Conservation (phyloP, 2,888 invertebrate species). For the Chrysomela aeneicollis region DNA sequence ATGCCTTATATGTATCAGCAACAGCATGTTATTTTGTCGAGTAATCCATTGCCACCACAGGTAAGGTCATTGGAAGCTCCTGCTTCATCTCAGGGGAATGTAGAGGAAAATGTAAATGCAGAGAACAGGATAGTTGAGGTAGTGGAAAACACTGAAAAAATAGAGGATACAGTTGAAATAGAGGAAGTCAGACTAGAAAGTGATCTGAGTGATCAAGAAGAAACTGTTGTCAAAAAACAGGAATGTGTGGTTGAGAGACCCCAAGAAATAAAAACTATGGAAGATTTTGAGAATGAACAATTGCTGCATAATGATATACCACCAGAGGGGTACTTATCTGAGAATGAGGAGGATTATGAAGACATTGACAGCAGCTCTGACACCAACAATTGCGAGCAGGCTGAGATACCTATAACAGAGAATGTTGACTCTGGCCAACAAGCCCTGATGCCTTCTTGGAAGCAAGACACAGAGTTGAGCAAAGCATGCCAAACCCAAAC, state of each 20-base stretch:
- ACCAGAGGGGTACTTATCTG: constrained; percentile 26
- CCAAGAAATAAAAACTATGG: constrained; percentile 35
- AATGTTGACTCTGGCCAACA: background rate
- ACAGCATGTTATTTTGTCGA: constrained; percentile 64
- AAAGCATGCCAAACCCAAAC: constrained; percentile 60
- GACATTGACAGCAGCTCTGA: constrained; percentile 31
- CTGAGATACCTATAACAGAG: constrained; percentile 6
- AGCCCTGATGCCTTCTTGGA: constrained; percentile 38
- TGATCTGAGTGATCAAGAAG: constrained; percentile 13
- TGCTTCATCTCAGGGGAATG: constrained; percentile 16
- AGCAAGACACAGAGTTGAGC: constrained; percentile 50
- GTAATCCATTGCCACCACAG: constrained; percentile 57
- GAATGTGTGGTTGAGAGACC: constrained; percentile 13
- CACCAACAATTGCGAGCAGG: constrained; percentile 16
- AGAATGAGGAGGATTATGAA: constrained; percentile 29
- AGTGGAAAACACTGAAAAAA: constrained; percentile 46
- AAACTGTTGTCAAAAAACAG: constrained; percentile 24
- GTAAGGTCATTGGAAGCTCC: constrained; percentile 49
- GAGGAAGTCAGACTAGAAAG: constrained; percentile 21
- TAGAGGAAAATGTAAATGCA: constrained; percentile 27
- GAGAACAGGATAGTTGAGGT: constrained; percentile 42
- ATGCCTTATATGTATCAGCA: constrained; percentile 67
- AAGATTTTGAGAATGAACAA: constrained; percentile 35
- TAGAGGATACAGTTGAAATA: constrained; percentile 11
- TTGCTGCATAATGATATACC: constrained; percentile 32